phyloP scores from a whole-genome alignment of 2,888 invertebrate species.

The Acronicta leporina region DNA sequence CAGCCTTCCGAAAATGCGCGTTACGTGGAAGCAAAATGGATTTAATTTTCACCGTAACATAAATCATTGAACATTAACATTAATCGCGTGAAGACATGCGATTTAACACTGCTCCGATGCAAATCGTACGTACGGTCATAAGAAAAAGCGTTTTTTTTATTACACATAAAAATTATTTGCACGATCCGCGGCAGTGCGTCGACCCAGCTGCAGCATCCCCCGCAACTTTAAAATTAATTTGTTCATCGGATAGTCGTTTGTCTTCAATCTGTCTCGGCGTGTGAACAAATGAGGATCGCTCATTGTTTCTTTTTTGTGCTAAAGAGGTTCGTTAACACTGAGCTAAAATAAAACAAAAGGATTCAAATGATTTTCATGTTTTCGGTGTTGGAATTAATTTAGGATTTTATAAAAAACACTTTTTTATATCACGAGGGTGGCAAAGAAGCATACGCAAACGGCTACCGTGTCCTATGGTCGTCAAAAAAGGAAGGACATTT shows the following conservation, averaged over 20 bases:
- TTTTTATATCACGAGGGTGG: too few relatives aligned
- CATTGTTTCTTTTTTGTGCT: conserved; percentile 50
- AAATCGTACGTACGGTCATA: conserved; percentile 61
- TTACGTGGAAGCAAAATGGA: conserved; percentile 54
- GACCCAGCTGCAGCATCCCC: conserved; percentile 73
- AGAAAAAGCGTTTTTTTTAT: conserved; percentile 60
- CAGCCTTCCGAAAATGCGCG: conserved; percentile 48
- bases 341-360: conserved; percentile 42
- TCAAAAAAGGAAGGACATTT: too few relatives aligned
- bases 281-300: conserved; percentile 50
- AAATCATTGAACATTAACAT: conserved; percentile 68
- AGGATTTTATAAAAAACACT: neutral
- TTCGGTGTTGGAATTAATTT: conserved; percentile 16
- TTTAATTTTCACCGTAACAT: conserved; percentile 58
- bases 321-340: conserved; percentile 56
- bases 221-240: conserved; percentile 78
- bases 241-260: conserved; percentile 74
- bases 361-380: conserved; percentile 40
- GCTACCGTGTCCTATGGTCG: neutral
- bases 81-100: conserved; percentile 69
- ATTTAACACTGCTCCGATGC: conserved; percentile 67
- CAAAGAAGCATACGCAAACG: neutral
- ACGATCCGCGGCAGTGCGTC: conserved; percentile 74
- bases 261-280: conserved; percentile 60
- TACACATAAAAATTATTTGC: conserved; percentile 69